Base-by-base conservation (phyloP, 92 coral and sea anemone species). In the Porites lobata region DNA sequence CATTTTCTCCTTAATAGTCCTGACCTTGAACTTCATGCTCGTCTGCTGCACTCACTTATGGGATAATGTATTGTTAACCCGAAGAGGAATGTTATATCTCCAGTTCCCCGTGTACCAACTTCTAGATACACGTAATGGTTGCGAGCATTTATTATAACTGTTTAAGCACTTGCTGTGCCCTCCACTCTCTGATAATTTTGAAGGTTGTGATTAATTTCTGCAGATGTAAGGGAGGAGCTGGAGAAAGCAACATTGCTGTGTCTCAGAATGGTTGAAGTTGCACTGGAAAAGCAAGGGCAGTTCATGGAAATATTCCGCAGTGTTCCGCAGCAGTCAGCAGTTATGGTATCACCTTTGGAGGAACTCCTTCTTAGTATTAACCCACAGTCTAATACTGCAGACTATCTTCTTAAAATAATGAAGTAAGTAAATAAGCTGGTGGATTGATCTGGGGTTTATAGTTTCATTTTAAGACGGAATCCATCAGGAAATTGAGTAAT, bases 221-320 rank as follows among this genome's bases (percentile, higher is more conserved):
- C 79, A 97, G 99, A 92, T 15, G 94, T 94, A 74, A 97, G 90
- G 72, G 93, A 78, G 51, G 98, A 97, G 54, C 92, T 95, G 9
- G 98, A 97, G 62, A 97, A 86, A 76, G 87, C 98, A 13, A 94
- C 98, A 13, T 81, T 97, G 74, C 94, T 97, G 26, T 88, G 98
- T 24, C 83, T 95, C 38, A 86, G 96, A 83, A 87, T 97, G 95
- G 85, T 97, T 22, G 99, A 97, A 85, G 87, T 96, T 14, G 85
- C 99, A 2, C 75, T 97, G 79, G 99, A 97, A 72, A 97, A 95
- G 70, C 99, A 97, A 85, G 92, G 77, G 53, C 92, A 93, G 80
- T 97, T 97, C 74, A 84, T 94, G 95, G 91, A 88, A 74, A 86
- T 91, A 74, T 77, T 92, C 63, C 93, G 99, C 65, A 79, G 90